These are phyloP conservation scores for Geodia barretti DNA, from an alignment of 37 sponge, comb jelly and placozoan species.

Conservation along the genomic window DNA sequence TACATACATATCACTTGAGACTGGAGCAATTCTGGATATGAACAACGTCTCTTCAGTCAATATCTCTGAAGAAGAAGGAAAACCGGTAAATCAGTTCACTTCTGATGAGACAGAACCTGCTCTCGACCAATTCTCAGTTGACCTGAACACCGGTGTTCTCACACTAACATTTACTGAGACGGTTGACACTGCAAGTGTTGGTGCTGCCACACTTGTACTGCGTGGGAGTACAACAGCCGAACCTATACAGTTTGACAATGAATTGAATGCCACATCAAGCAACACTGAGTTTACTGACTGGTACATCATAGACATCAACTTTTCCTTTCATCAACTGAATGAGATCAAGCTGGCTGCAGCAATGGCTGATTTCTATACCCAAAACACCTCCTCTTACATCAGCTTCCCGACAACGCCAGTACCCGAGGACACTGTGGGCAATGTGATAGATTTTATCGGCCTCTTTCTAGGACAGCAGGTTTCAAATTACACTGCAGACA, in stretches of 20 bases:
- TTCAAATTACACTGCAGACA: conserved; percentile 59
- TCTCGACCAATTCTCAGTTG: conserved; percentile 60
- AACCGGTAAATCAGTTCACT: conserved; percentile 18
- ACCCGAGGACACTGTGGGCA: conserved; percentile 43
- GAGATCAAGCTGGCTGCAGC: conserved; percentile 42
- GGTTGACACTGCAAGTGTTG: conserved; percentile 42
- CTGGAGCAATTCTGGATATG: conserved; percentile 62
- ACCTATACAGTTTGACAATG: conserved; percentile 1
- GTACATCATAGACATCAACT: conserved; percentile 81
- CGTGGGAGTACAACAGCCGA: background rate
- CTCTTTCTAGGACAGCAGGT: conserved; percentile 21
- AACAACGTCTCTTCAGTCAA: conserved; percentile 58
- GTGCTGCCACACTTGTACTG: conserved; percentile 9
- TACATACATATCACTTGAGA: conserved; percentile 62
- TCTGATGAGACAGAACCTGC: conserved; percentile 56
- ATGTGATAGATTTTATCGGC: background rate
- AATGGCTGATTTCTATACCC: conserved; percentile 11
- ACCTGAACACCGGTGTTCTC: conserved; percentile 63
- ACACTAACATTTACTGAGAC: conserved; percentile 78
- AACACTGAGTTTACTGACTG: conserved; percentile 38
- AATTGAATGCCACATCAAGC: conserved; percentile 16
- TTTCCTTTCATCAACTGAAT: conserved; percentile 59
- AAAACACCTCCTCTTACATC: conserved; percentile 39
- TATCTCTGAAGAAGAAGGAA: conserved; percentile 31
- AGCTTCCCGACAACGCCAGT: background rate